phyloP scores from a whole-genome alignment of 2,888 invertebrate genomes.

The Torymus auratus region DNA sequence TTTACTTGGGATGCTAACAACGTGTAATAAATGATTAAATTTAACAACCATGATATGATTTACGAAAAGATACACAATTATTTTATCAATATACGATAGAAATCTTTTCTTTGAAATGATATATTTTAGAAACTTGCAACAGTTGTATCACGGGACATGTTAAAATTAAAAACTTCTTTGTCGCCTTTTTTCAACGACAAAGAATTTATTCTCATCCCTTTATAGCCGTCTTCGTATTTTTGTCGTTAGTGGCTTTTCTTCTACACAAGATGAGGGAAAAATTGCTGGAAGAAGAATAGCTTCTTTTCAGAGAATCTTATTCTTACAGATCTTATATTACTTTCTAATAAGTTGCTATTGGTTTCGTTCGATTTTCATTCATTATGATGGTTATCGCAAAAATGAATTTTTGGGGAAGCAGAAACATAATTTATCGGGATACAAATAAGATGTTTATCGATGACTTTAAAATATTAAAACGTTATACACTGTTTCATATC shows the following conservation, averaged over 20 bases:
- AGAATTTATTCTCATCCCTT: slow-evolving; percentile 25
- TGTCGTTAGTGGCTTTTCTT: slow-evolving; percentile 30
- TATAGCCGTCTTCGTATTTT: slow-evolving; percentile 26
- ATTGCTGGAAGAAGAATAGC: slow-evolving; percentile 30
- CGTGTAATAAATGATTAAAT: slow-evolving; percentile 2
- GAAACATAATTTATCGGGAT: too few relatives aligned
- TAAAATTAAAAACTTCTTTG: slow-evolving; percentile 4
- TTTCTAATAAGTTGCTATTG: too few relatives aligned
- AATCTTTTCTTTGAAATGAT: neutral
- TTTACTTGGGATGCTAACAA: slow-evolving; percentile 9
- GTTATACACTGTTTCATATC: too few relatives aligned
- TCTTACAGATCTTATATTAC: neutral
- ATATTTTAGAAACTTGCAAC: too few relatives aligned
- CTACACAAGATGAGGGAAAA: neutral
- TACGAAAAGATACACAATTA: neutral
- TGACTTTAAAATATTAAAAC: too few relatives aligned
- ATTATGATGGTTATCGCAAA: too few relatives aligned
- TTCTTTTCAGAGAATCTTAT: slow-evolving; percentile 1
- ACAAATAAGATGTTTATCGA: too few relatives aligned
- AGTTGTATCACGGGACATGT: too few relatives aligned
- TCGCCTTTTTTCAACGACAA: slow-evolving; percentile 4
- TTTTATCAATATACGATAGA: neutral
- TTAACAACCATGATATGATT: neutral
- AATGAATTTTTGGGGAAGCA: too few relatives aligned
- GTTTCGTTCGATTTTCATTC: too few relatives aligned